phyloP scores from a whole-genome alignment of 2,797 vertebrate species.

The Rhinella marina region DNA sequence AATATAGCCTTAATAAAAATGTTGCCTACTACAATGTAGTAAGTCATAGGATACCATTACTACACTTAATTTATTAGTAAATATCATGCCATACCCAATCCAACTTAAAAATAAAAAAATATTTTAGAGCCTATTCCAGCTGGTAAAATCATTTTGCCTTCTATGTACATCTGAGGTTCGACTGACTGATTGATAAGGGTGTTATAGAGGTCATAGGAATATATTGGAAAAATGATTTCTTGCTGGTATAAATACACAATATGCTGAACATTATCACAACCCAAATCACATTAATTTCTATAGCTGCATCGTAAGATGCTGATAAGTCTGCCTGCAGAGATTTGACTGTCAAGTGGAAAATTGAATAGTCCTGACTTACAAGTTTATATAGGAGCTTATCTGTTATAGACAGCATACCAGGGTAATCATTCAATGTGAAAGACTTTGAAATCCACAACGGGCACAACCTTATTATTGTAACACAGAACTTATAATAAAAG shows the following conservation, averaged over 20 bases:
- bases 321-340: slow-evolving; percentile 35
- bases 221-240: not conserved
- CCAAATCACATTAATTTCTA: slow-evolving; percentile 30
- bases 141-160: not conserved
- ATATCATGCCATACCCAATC: not conserved
- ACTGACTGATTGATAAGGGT: not conserved
- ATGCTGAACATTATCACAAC: slow-evolving; percentile 6
- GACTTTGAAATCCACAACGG: not conserved
- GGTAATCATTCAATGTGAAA: slow-evolving; percentile 15
- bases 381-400: slow-evolving; percentile 39
- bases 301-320: slow-evolving; percentile 1
- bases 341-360: slow-evolving; percentile 44
- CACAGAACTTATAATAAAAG: not conserved
- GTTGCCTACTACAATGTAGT: too few relatives aligned
- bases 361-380: slow-evolving; percentile 34
- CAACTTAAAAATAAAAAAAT: not conserved
- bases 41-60: too few relatives aligned
- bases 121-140: not conserved
- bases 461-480: not conserved
- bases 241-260: not conserved
- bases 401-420: slow-evolving; percentile 20
- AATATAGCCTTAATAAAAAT: too few relatives aligned
- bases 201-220: not conserved
- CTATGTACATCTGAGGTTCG: not conserved
- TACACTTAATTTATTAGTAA: too few relatives aligned